Percentiles rank a stretch among this genome's conserved stretches.
Conservation (phyloP, 2,797 vertebrate genomes). For the Malurus splendens region DNA sequence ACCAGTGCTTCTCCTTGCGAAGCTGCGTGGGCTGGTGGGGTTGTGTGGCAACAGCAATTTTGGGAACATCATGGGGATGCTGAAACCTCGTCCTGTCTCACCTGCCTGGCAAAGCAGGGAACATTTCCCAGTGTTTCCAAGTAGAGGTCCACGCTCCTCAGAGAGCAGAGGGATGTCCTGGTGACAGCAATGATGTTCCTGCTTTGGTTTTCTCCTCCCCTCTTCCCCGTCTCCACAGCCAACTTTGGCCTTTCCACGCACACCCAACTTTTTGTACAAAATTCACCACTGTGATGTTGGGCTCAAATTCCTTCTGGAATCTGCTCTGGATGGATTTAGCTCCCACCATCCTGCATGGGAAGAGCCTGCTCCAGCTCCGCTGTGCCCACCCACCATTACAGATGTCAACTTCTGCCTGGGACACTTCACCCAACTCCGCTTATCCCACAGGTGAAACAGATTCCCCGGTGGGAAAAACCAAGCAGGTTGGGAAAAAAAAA, state of each 20-base stretch:
- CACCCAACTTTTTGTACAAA: not conserved
- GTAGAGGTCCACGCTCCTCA: not conserved
- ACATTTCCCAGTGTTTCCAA: fast-evolving
- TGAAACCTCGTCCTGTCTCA: not conserved
- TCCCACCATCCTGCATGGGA: not conserved
- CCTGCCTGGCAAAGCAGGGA: not conserved
- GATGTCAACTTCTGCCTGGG: fast-evolving
- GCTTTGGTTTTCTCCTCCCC: not conserved
- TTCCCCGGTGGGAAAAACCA: not conserved
- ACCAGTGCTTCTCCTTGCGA: not conserved
- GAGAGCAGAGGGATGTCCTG: fast-evolving
- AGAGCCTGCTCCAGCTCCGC: not conserved
- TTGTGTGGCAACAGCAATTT: fast-evolving
- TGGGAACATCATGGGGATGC: not conserved
- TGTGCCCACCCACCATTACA: fast-evolving
- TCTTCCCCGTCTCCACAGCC: not conserved
- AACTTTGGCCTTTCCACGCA: fast-evolving
- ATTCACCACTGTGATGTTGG: fast-evolving
- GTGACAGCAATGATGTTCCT: not conserved
- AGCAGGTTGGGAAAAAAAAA: not conserved
- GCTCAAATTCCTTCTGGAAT: not conserved
- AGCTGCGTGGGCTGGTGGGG: fast-evolving
- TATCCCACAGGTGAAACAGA: not conserved
- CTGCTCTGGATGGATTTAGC: fast-evolving
- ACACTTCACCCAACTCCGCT: fast-evolving